A percentile compares a stretch with the other conserved stretches of the same genome.
Evolutionary conservation across 2,113 vertebrate genomes (phyloP).

Genomic region (Dendropsophus ebraccatus): DNA sequence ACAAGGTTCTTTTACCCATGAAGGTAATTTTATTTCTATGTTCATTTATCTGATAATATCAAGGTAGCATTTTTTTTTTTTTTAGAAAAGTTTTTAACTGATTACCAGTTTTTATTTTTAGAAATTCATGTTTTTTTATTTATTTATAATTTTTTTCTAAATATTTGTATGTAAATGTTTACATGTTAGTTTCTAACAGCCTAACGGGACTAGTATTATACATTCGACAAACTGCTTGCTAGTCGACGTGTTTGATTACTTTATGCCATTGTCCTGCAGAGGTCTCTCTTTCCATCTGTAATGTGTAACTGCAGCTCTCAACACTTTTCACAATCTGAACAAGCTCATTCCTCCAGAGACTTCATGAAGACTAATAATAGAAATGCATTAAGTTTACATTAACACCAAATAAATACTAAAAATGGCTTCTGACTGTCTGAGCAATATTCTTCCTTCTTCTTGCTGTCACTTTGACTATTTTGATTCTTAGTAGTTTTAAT

Average conservation of each 20-base stretch:
- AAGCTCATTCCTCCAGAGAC: neutral
- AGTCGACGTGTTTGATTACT: neutral
- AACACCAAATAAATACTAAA: slow-evolving; percentile 18
- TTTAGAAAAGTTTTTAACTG: no score
- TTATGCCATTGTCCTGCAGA: slow-evolving; percentile 18
- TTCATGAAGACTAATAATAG: neutral
- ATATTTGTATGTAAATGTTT: neutral
- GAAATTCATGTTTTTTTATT: no score
- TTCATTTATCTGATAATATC: neutral
- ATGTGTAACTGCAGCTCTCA: neutral
- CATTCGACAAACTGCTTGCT: neutral
- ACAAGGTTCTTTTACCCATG: neutral
- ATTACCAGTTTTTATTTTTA: neutral
- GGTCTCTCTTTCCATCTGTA: slow-evolving; percentile 43
- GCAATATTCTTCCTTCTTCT: neutral
- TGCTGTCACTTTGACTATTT: neutral
- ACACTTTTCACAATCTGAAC: neutral
- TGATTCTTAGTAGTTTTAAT: neutral
- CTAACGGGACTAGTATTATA: no score
- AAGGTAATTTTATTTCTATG: neutral
- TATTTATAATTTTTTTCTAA: no score
- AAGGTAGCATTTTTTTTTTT: neutral
- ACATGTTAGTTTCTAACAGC: neutral
- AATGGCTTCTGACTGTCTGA: neutral
- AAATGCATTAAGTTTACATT: neutral